phyloP scores from a whole-genome alignment of 2,888 invertebrate species.

The Scotopteryx bipunctaria region DNA sequence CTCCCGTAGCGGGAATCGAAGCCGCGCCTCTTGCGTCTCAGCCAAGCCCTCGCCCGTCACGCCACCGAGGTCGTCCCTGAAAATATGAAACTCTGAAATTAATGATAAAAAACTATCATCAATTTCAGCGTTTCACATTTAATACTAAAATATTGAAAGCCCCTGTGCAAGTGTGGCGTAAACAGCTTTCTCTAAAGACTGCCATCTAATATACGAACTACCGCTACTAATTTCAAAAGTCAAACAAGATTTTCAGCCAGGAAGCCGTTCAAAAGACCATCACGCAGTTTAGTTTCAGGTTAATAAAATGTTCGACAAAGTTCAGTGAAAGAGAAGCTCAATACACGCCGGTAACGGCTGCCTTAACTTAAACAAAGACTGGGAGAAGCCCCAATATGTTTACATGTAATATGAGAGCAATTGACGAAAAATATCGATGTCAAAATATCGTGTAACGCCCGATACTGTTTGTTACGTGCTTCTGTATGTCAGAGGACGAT shows the following conservation, averaged over 20 bases:
- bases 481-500: too few species aligned
- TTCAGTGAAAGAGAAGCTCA: conserved; percentile 41
- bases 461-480: conserved; percentile 40
- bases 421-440: conserved; percentile 49
- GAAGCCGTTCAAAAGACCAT: conserved; percentile 11
- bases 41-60: too few species aligned
- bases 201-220: neutral
- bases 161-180: too few species aligned
- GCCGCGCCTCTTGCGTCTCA: too few species aligned
- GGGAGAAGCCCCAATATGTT: conserved; percentile 44
- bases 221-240: neutral
- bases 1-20: too few species aligned
- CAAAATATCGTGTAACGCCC: conserved; percentile 48
- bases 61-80: too few species aligned
- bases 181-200: too few species aligned
- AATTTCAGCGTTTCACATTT: too few species aligned
- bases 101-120: too few species aligned
- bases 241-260: neutral
- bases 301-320: conserved; percentile 31
- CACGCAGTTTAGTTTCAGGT: conserved; percentile 14
- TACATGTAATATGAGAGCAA: conserved; percentile 45
- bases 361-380: conserved; percentile 31
- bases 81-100: too few species aligned
- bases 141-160: too few species aligned
- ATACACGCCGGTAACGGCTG: conserved; percentile 18